Evolutionary conservation across 2,888 invertebrate genomes (phyloP).

Genomic region (Platycnemis pennipes): DNA sequence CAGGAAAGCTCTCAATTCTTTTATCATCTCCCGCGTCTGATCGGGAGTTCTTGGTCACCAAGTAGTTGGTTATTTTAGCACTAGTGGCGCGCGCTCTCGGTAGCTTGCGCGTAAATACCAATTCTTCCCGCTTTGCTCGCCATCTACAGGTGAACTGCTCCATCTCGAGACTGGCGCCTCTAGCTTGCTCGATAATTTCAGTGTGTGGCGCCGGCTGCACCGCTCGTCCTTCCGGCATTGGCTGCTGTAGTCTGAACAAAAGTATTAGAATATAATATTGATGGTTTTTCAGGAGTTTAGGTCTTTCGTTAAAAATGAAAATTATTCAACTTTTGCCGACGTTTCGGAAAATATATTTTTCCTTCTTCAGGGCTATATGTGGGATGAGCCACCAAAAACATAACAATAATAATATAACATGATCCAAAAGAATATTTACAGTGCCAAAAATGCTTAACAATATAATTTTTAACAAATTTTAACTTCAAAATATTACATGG

Average conservation of each 20-base stretch:
- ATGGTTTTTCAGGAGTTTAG: too few species aligned
- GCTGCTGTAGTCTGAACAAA: background rate
- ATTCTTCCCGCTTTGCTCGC: conserved; percentile 60
- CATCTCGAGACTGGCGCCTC: background rate
- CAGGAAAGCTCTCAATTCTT: background rate
- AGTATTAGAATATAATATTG: too few species aligned
- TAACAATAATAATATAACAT: too few species aligned
- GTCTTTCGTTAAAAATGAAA: too few species aligned
- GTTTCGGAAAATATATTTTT: too few species aligned
- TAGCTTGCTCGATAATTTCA: conserved; percentile 9
- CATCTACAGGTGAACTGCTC: conserved; percentile 41
- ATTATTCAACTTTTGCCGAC: too few species aligned
- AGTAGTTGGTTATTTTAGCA: conserved; percentile 40
- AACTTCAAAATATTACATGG: too few species aligned
- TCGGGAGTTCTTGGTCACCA: background rate
- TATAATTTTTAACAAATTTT: too few species aligned
- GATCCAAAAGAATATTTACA: too few species aligned
- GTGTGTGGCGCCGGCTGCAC: conserved; percentile 4
- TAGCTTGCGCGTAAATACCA: background rate
- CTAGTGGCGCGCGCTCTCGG: conserved; percentile 51
- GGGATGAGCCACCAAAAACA: too few species aligned
- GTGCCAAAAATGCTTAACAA: too few species aligned
- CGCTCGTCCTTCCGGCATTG: background rate
- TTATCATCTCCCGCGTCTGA: conserved; percentile 20
- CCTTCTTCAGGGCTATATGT: too few species aligned